Evolutionary conservation across 1,140 invertebrate genomes (phyloP).

Genomic region (Drosophila pseudoananassae): DNA sequence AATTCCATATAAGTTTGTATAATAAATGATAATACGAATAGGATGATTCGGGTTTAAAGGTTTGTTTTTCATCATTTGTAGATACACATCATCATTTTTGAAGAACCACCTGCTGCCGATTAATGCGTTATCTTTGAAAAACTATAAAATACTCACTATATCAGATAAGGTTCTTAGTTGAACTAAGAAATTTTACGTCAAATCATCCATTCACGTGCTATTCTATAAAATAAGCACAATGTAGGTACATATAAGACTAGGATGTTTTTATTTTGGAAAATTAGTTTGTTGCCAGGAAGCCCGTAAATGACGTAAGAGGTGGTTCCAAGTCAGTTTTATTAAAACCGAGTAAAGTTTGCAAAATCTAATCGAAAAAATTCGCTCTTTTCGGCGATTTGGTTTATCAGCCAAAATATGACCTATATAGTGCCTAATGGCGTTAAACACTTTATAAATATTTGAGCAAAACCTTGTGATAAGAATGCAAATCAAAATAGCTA

Average conservation of each 20-base stretch:
- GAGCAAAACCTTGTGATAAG: background rate
- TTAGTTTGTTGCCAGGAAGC: background rate
- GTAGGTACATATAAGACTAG: background rate
- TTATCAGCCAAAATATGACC: constrained; percentile 21
- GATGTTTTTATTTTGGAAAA: background rate
- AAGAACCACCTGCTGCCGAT: background rate
- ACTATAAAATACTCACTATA: background rate
- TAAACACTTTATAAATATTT: constrained; percentile 2
- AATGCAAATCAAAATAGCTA: too few relatives aligned
- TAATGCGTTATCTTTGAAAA: constrained; percentile 9
- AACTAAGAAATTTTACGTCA: constrained; percentile 11
- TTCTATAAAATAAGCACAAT: background rate
- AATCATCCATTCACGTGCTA: constrained; percentile 4
- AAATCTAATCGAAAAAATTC: constrained; percentile 13
- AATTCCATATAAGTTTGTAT: too few relatives aligned
- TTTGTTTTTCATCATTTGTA: background rate
- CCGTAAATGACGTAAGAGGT: background rate
- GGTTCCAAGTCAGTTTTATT: background rate
- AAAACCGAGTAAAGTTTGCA: background rate
- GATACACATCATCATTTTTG: background rate
- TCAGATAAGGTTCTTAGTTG: constrained; percentile 14
- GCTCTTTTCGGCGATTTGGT: background rate
- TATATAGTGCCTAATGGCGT: constrained; percentile 7
- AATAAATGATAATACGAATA: too few relatives aligned
- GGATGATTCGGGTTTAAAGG: background rate